These are phyloP conservation scores for Drosophila oshimai DNA, from an alignment of 1,140 invertebrate genomes.

Conservation along the genomic window DNA sequence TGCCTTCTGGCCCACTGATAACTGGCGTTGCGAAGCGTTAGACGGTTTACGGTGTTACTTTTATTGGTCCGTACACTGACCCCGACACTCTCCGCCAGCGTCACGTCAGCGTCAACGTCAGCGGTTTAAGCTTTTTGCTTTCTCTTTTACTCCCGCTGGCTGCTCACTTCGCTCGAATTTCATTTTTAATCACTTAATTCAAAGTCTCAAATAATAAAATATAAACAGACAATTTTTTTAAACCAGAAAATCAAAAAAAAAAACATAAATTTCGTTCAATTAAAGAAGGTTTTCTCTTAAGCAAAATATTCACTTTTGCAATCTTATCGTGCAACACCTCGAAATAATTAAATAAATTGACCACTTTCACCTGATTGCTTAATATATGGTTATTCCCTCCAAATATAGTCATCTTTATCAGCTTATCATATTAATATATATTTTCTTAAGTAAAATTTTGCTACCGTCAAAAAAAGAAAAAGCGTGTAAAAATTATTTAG, in stretches of 20 bases:
- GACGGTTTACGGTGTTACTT: conserved; percentile 10
- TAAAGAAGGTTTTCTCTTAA: too few species aligned
- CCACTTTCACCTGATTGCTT: too few species aligned
- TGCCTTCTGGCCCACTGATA: conserved; percentile 20
- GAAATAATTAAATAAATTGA: too few species aligned
- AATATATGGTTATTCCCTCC: too few species aligned
- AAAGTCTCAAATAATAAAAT: background rate
- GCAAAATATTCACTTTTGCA: too few species aligned
- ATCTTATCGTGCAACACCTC: too few species aligned
- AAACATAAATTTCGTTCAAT: too few species aligned
- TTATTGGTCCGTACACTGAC: conserved; percentile 26
- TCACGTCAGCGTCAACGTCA: conserved; percentile 13
- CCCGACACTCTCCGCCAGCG: conserved; percentile 12
- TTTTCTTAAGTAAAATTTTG: too few species aligned
- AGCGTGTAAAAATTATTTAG: too few species aligned
- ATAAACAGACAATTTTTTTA: background rate
- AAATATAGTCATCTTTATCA: too few species aligned
- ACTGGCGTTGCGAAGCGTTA: background rate
- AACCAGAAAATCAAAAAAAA: background rate
- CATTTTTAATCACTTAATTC: background rate
- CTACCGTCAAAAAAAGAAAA: too few species aligned
- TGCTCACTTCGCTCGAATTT: background rate
- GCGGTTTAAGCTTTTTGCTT: conserved; percentile 16
- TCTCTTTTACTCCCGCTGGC: conserved; percentile 11
- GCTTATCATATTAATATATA: too few species aligned